Evolutionary conservation across 2,797 vertebrate species (phyloP).

Genomic region (Sebastes nivosus): DNA sequence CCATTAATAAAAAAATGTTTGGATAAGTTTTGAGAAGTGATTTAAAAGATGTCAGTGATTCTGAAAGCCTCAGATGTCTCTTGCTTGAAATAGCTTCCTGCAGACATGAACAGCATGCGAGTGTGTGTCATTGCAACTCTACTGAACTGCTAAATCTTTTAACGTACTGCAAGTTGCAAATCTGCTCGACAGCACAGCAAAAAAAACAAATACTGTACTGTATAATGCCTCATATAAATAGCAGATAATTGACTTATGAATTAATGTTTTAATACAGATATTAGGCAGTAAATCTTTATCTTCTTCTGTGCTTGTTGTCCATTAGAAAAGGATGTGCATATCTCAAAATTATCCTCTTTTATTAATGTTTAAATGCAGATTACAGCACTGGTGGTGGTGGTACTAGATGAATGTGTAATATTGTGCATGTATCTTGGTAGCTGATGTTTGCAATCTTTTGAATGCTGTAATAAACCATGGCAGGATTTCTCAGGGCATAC

Average conservation of each 20-base stretch:
- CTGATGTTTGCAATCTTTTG: neutral
- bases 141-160: slow-evolving; percentile 40
- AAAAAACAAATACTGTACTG: neutral
- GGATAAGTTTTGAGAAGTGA: no score
- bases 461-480: neutral
- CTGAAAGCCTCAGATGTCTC: neutral
- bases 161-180: slow-evolving; percentile 22
- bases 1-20: neutral
- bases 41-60: neutral
- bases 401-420: neutral
- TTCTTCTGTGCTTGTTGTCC: neutral
- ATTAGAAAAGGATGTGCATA: neutral
- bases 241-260: neutral
- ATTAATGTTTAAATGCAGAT: neutral
- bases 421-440: neutral
- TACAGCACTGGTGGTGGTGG: neutral
- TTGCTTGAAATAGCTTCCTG: slow-evolving; percentile 19
- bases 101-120: slow-evolving; percentile 9
- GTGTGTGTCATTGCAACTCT: slow-evolving; percentile 7
- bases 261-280: neutral
- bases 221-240: neutral
- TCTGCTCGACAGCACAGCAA: neutral
- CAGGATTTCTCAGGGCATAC: neutral
- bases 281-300: neutral
- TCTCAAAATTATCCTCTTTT: neutral